A percentile compares a stretch with the other conserved stretches of the same genome.
Conservation (phyloP, 2,797 vertebrate species). For the Etheostoma nigrum region DNA sequence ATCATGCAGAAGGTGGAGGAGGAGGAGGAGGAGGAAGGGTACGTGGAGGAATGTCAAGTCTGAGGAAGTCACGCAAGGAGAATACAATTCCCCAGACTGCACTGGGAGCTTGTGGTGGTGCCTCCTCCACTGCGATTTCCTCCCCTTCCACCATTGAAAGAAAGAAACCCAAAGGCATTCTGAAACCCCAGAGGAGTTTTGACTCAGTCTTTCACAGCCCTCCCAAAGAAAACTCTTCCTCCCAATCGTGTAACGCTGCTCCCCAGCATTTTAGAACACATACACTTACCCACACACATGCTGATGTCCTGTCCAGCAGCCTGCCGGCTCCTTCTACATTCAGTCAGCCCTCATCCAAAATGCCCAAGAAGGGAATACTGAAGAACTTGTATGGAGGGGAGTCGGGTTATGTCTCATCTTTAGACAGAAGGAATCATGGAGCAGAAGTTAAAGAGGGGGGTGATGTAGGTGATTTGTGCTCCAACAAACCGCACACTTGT, state of each 20-base stretch:
- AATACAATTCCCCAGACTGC: conserved; percentile 81
- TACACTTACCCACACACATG: conserved; percentile 33
- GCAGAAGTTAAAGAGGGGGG: conserved; percentile 41
- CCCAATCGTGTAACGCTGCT: conserved; percentile 41
- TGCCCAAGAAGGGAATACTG: conserved; percentile 90
- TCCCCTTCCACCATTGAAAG: conserved; percentile 61
- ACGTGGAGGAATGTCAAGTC: conserved; percentile 66
- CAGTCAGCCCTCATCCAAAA: conserved; percentile 82
- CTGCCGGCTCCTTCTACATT: conserved; percentile 61
- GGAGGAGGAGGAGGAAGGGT: conserved; percentile 41
- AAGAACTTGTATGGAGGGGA: conserved; percentile 86
- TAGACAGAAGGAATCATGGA: conserved; percentile 66
- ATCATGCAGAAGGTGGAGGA: conserved; percentile 42
- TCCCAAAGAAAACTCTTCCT: conserved; percentile 54
- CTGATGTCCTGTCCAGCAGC: conserved; percentile 50
- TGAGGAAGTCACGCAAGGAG: conserved; percentile 87
- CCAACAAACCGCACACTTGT: conserved; percentile 35
- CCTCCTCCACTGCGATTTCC: conserved; percentile 34
- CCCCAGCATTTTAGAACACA: conserved; percentile 48
- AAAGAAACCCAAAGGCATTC: conserved; percentile 86
- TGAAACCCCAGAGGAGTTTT: conserved; percentile 86
- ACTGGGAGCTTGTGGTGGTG: conserved; percentile 49
- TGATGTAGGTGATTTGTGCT: conserved; percentile 30
- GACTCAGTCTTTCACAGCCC: conserved; percentile 76
- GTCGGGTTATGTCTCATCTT: conserved; percentile 79